Base-by-base conservation (phyloP, 2,113 vertebrate species). In the Rhea americana region DNA sequence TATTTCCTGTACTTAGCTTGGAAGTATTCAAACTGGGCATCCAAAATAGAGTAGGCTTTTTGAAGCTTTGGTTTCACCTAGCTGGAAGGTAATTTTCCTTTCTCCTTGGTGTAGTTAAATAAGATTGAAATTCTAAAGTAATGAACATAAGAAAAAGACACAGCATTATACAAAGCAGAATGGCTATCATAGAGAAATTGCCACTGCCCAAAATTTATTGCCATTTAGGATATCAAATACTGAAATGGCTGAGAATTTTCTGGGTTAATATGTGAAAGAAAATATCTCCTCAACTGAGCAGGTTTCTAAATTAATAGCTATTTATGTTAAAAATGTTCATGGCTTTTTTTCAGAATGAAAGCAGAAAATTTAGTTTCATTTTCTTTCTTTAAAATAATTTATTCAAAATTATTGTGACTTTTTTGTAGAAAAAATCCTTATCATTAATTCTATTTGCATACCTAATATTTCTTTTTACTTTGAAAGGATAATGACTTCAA, bases 401-500 rank as follows among this genome's bases (percentile, higher is more conserved):
- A 51, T 18, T 81, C 20, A 58, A 58, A 78, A 78, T 9, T 68
- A 8, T 75, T 86, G 62, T 39, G 14, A 9, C 25, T 8, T 10
- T 11, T 24, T 75, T 39, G 47, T 43, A 48, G 26, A 51, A 91
- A 75, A 65, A 37, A 5, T 26, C 4, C 55, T 62, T 78, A 30
- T 37, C 63, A 48, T 83, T 90, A 32, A 9, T 48, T 93, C 53
- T 89, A 8, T 72, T 90, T 94, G 65, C 9, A 12, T 78, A 66
- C 58, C 56, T 90, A 13, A 47, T 87, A 58, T 80, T 91, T 88
- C 37, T 70, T 91, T 82, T 78, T 71, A 56, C 30, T 91, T 91
- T 86, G 41, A 91, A 90, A 91, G 37, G 88, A 90, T 82, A 85
- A 95, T 91, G 47, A 70, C 6, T 87, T 82, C 62, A 78, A 25